Evolutionary conservation across 2,113 vertebrate genomes (phyloP), one percentile per base, ranked within the genome.

Genomic region (Atractosteus spatula): DNA sequence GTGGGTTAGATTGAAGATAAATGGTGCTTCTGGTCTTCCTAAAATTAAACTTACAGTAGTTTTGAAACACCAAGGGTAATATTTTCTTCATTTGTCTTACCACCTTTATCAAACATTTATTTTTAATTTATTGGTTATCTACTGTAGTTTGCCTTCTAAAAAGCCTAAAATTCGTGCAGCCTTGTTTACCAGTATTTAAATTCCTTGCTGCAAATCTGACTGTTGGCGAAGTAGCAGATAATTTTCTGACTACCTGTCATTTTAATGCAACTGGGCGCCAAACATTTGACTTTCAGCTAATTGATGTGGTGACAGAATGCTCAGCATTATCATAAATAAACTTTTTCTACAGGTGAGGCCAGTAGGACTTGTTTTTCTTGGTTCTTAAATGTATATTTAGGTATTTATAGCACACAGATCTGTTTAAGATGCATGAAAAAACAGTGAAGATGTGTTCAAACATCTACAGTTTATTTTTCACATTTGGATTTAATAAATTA

Each of bases 361-460:
- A 6, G 11, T 3, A 83, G 86, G 80, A 74, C 74, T 87, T 83
- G 83, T 59, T 59, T 59, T 7, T 59, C 57, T 11, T 86, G 81
- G 85, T 85, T 78, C 79, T 62, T 74, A 79, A 16, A 16, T 59
- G 57, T 59, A 16, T 59, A 59, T 59, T 59, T 59, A n/a, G 12
- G 14, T 59, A 59, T 59, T 13, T 59, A 59, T 13, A 59, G n/a
- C 57, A 59, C 8, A 59, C 4, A 59, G 57, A 59, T 59, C 57
- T 16, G n/a, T 59, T 59, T 13, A 59, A 59, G 13, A 14, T 4
- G 13, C 13, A 16, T 59, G 13, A 59, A n/a, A 16, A 14, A 4
- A 59, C 5, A 59, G 14, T 59, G n/a, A 13, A n/a, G 57, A 59
- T 51, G 5, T 51, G 47, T 51, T 51, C 47, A 51, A 2, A 10